These are phyloP conservation scores for Etia nguti DNA, from an alignment of 2,113 vertebrate genomes.

Conservation along the genomic window DNA sequence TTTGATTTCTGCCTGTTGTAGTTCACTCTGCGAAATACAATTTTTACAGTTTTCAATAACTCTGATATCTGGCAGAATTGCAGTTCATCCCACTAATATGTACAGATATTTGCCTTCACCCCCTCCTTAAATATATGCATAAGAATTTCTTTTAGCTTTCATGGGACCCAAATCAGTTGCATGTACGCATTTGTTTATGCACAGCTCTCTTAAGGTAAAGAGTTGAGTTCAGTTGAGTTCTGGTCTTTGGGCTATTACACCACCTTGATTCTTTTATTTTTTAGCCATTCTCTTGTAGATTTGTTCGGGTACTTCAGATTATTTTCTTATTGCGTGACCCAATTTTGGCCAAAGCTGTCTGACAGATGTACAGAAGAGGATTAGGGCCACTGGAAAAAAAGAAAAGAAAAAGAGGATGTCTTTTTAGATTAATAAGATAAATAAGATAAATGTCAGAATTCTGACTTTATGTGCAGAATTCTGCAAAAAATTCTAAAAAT, in stretches of 20 bases:
- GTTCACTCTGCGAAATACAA: constrained; percentile 1
- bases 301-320: background rate
- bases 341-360: no score
- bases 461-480: no score
- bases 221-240: background rate
- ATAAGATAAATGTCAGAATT: no score
- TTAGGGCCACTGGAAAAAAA: no score
- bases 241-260: background rate
- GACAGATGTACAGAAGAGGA: no score
- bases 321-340: no score
- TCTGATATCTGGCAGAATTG: no score
- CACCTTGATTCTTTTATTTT: background rate
- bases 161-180: background rate
- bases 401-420: no score
- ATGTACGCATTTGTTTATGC: background rate
- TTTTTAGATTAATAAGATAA: no score
- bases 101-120: background rate
- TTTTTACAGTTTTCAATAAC: no score
- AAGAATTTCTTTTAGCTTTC: background rate
- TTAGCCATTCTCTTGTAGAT: background rate
- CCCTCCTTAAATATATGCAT: background rate
- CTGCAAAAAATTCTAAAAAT: no score
- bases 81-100: constrained; percentile 24
- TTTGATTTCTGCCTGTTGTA: constrained; percentile 16
- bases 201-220: background rate